A percentile compares a stretch with the other conserved stretches of the same genome.
Evolutionary conservation across 2,797 vertebrate genomes (phyloP).

Genomic region (Hirundo rustica): DNA sequence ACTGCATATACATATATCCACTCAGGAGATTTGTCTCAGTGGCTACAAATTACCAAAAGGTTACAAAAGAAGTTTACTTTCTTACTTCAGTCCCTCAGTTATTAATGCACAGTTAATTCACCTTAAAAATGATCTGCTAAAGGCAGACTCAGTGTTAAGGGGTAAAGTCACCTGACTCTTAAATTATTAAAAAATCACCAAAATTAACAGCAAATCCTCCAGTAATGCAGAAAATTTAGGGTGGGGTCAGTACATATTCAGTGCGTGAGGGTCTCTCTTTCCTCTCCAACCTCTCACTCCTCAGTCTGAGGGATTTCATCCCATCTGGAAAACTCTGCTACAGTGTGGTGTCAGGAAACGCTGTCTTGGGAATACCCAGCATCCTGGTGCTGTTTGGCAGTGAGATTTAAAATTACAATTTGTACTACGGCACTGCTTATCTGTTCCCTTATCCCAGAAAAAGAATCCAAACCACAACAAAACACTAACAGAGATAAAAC

Average conservation of each 20-base stretch:
- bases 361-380: not conserved
- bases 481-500: not conserved
- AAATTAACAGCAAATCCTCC: not conserved
- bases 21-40: not conserved
- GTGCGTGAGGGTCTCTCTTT: not conserved
- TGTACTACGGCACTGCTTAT: not conserved
- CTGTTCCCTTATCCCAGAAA: not conserved
- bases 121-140: not conserved
- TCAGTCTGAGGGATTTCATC: not conserved
- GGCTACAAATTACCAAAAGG: not conserved
- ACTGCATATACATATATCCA: fast-evolving
- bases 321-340: not conserved
- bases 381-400: not conserved
- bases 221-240: not conserved
- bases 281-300: not conserved
- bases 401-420: fast-evolving
- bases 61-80: not conserved
- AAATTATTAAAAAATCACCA: not conserved
- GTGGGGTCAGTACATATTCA: not conserved
- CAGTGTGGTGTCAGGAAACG: not conserved
- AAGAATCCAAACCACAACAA: not conserved
- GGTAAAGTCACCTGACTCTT: not conserved
- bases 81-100: not conserved
- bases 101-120: not conserved
- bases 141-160: not conserved